Percentiles rank a stretch among this genome's conserved stretches.
Conservation (phyloP, 2,888 invertebrate species). For the Agonopterix alstromeriana region DNA sequence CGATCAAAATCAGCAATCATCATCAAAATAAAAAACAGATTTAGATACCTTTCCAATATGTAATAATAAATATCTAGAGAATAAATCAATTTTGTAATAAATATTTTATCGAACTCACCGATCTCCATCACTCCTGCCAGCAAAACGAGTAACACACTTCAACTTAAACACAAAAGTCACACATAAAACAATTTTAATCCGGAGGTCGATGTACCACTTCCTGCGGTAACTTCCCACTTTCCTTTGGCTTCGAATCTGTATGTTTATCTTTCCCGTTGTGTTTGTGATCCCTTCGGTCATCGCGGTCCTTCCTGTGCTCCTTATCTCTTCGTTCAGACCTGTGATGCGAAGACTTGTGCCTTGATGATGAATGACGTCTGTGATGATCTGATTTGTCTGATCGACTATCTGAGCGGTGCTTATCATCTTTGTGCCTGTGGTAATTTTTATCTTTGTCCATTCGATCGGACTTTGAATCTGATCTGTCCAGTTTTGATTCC, state of each 20-base stretch:
- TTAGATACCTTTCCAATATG: too few species aligned
- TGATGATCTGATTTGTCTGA: constrained; percentile 48
- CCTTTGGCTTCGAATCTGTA: constrained; percentile 21
- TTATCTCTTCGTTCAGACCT: constrained; percentile 18
- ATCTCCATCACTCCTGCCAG: too few species aligned
- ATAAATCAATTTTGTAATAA: too few species aligned
- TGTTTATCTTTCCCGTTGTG: constrained; percentile 15
- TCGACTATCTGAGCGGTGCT: constrained; percentile 23
- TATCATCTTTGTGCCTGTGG: constrained; percentile 45
- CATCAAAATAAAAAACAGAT: too few species aligned
- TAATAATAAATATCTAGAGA: too few species aligned
- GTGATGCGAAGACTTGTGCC: constrained; percentile 48
- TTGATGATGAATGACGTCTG: constrained; percentile 47
- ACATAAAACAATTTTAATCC: constrained; percentile 33
- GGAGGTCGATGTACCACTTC: constrained; percentile 49
- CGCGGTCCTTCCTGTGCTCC: constrained; percentile 10
- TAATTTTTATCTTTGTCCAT: constrained; percentile 28
- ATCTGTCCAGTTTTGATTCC: constrained; percentile 9
- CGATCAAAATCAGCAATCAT: too few species aligned
- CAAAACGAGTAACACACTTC: not conserved
- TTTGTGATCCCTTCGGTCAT: constrained; percentile 5
- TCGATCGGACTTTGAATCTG: constrained; percentile 9
- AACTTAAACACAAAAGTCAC: not conserved
- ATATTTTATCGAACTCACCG: too few species aligned
- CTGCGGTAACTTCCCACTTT: constrained; percentile 38